phyloP scores from a whole-genome alignment of 2,888 invertebrate genomes.

The Hipparchia sbordonii region DNA sequence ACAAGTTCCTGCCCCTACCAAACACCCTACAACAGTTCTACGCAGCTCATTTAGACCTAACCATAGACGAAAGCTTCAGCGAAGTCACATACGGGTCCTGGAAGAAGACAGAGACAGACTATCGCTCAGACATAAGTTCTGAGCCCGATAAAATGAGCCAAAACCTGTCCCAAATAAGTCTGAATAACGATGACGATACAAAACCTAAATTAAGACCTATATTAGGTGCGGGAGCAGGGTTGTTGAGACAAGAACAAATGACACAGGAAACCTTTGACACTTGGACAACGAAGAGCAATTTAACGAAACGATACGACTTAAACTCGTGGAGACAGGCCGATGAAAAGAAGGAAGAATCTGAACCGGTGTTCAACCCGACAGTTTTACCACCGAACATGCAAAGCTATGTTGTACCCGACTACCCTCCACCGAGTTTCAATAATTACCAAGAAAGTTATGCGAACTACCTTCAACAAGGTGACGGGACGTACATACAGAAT shows the following conservation, averaged over 20 bases:
- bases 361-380: slow-evolving; percentile 62
- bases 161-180: slow-evolving; percentile 64
- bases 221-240: slow-evolving; percentile 69
- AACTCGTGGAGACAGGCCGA: slow-evolving; percentile 73
- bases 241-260: slow-evolving; percentile 63
- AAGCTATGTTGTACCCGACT: slow-evolving; percentile 55
- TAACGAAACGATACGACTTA: slow-evolving; percentile 69
- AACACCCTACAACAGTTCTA: slow-evolving; percentile 76
- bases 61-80: slow-evolving; percentile 65
- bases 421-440: slow-evolving; percentile 59
- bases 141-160: slow-evolving; percentile 58
- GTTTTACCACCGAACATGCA: slow-evolving; percentile 58
- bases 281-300: slow-evolving; percentile 62
- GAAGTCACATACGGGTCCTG: slow-evolving; percentile 76
- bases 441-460: slow-evolving; percentile 52
- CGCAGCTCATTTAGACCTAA: slow-evolving; percentile 69
- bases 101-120: slow-evolving; percentile 66
- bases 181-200: slow-evolving; percentile 64
- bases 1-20: slow-evolving; percentile 74
- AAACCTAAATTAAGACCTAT: slow-evolving; percentile 74
- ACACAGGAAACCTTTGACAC: slow-evolving; percentile 65
- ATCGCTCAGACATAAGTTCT: slow-evolving; percentile 46
- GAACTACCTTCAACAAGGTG: slow-evolving; percentile 73
- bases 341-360: slow-evolving; percentile 63
- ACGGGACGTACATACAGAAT: slow-evolving; percentile 70